phyloP scores from a whole-genome alignment of 2,113 vertebrate genomes.

The Mellivora capensis region DNA sequence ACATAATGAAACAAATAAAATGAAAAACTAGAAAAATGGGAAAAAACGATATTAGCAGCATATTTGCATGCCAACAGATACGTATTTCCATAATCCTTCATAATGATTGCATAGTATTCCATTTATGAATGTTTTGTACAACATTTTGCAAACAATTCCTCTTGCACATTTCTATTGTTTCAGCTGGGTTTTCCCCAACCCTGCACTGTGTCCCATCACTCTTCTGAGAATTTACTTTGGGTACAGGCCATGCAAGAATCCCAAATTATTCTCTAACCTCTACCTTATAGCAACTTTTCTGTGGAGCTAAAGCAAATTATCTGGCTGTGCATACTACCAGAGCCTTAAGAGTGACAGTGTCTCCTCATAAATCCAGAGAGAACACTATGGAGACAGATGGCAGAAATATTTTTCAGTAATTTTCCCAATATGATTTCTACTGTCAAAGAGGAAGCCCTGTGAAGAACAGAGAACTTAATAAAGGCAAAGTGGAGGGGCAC shows the following conservation, averaged over 20 bases:
- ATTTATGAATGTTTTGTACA: not conserved
- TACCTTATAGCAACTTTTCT: not conserved
- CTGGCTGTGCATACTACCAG: not conserved
- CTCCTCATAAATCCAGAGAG: slow-evolving; percentile 6
- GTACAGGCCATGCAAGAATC: not conserved
- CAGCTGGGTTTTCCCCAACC: not conserved
- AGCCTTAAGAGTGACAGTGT: not conserved
- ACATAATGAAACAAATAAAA: not conserved
- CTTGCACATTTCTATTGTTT: not conserved
- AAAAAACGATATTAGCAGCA: not conserved
- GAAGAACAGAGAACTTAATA: slow-evolving; percentile 32
- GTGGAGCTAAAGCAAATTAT: not conserved
- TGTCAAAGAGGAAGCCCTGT: not conserved
- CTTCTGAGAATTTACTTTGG: slow-evolving; percentile 30
- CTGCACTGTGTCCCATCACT: not conserved
- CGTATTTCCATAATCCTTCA: not conserved
- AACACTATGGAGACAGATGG: not conserved
- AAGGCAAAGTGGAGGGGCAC: not conserved
- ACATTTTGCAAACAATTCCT: not conserved
- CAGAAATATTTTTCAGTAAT: slow-evolving; percentile 50
- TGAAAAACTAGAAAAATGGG: not conserved
- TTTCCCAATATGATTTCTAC: slow-evolving; percentile 37
- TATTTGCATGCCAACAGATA: not conserved
- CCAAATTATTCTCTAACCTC: not conserved
- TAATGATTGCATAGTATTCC: not conserved